Evolutionary conservation across 2,888 invertebrate species (phyloP), one percentile per base, ranked within the genome.

Genomic region (Diadegma fenestrale): DNA sequence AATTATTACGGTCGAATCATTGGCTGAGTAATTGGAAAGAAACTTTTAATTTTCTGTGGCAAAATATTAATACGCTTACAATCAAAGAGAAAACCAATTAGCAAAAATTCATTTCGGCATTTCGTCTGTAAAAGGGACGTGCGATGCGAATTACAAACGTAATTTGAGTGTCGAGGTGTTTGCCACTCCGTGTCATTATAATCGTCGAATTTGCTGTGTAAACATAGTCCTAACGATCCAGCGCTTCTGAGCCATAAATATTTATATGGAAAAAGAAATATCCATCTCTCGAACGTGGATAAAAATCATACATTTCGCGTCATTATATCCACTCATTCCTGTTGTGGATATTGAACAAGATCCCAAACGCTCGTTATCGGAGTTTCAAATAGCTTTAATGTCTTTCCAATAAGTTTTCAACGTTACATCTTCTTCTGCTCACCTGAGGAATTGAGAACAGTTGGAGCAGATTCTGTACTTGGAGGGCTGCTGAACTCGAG

Each of bases 381-480:
- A 79, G 61, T 71, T 54, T 22, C 8, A 2, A 54, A 61, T 58
- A 61, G 43, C 26, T 54, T 69, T 71, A 79, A 79, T 79, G 69
- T 37, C 0, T 77, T 77, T 45, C 63, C 48, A 19, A 82, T 82
- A 82, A 76, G 76, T 61, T 54, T 73, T 33, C 30, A 76, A 51
- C 37, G 37, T 22, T 14, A 64, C 64, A 73, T 37, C 26, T 43
- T 22, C 17, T 22, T 41, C 12, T 41, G 77, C 87, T 87, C 82
- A 92, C 92, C 88, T 93, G 92, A 10, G 95, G 95, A 84, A 95
- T 94, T 82, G 95, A 95, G 91, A 95, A 95, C 80, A 97, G 95
- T 92, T 97, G 97, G 80, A 97, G 94, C 80, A 97, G 94, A 94
- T 97, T 97, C 94, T 97, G 97, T 33, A 97, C 96, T 93, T 96